These are phyloP conservation scores for Drosophila mettleri DNA, from an alignment of 2,888 invertebrate genomes.

Conservation along the genomic window DNA sequence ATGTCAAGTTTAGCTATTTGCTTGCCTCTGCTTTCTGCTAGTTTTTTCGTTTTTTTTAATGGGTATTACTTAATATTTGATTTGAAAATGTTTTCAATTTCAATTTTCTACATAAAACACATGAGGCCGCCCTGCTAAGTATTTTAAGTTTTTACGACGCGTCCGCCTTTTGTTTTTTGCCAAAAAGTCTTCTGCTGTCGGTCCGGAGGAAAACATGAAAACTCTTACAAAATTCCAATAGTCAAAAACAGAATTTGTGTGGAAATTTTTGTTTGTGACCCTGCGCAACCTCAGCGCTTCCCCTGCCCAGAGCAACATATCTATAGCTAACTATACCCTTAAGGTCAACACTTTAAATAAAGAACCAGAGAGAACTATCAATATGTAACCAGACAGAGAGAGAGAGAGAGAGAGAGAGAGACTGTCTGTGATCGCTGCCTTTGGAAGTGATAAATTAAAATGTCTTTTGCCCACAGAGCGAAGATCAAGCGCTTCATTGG, in stretches of 20 bases:
- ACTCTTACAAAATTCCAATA: slow-evolving; percentile 69
- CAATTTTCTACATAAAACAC: slow-evolving; percentile 14
- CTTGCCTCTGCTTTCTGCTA: slow-evolving; percentile 14
- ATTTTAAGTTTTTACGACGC: slow-evolving; percentile 38
- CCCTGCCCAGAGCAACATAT: background rate
- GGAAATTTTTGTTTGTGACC: slow-evolving; percentile 44
- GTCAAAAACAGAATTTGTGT: slow-evolving; percentile 43
- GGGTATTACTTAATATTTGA: slow-evolving; percentile 62
- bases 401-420: background rate
- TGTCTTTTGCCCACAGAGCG: slow-evolving; percentile 58
- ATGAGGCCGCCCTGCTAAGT: background rate
- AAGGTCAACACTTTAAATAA: slow-evolving; percentile 59
- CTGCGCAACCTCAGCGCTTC: background rate
- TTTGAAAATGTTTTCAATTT: slow-evolving; percentile 35
- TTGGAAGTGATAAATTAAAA: slow-evolving; percentile 68
- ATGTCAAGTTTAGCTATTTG: slow-evolving; percentile 42
- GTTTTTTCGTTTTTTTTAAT: slow-evolving; percentile 42
- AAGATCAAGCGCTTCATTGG: slow-evolving; percentile 57
- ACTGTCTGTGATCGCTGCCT: background rate
- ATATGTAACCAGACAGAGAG: slow-evolving; percentile 7
- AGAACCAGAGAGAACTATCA: slow-evolving; percentile 11
- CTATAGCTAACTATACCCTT: slow-evolving; percentile 30
- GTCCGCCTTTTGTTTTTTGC: slow-evolving; percentile 31
- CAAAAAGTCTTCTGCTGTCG: slow-evolving; percentile 32
- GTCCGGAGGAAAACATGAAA: slow-evolving; percentile 27